These are phyloP conservation scores for Lasioglossum oenotherae DNA, from an alignment of 2,888 invertebrate species.

Conservation along the genomic window DNA sequence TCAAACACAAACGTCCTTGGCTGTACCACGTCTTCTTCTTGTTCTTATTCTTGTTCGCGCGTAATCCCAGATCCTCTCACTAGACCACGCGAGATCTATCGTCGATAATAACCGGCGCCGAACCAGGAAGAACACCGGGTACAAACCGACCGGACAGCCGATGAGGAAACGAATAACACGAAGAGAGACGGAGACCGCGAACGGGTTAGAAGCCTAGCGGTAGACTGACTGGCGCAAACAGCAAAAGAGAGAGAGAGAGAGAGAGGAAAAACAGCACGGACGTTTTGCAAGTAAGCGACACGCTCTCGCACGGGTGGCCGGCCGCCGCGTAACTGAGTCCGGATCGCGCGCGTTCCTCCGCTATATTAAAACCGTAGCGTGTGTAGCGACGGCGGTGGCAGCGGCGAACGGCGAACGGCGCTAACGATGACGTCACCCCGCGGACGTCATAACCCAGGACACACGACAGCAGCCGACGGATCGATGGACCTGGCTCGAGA, in stretches of 20 bases:
- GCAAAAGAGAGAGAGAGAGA: slow-evolving; percentile 16
- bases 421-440: slow-evolving; percentile 77
- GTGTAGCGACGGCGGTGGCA: slow-evolving; percentile 77
- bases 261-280: slow-evolving; percentile 48
- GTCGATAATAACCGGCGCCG: slow-evolving; percentile 4
- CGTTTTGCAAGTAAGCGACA: slow-evolving; percentile 62
- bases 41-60: not conserved
- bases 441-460: slow-evolving; percentile 78
- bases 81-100: not conserved
- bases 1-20: slow-evolving; percentile 61
- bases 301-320: slow-evolving; percentile 81
- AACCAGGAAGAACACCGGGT: slow-evolving; percentile 19
- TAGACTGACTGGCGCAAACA: not conserved
- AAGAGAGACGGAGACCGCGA: not conserved
- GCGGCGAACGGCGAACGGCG: slow-evolving; percentile 79
- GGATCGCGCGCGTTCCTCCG: slow-evolving; percentile 81
- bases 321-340: slow-evolving; percentile 83
- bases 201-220: not conserved
- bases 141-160: not conserved
- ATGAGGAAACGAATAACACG: not conserved
- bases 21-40: slow-evolving; percentile 42
- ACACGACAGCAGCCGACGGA: slow-evolving; percentile 71
- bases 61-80: slow-evolving; percentile 6
- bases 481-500: slow-evolving; percentile 75
- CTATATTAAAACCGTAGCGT: slow-evolving; percentile 84